Conservation (phyloP, 2,113 vertebrate species). For the Dromiciops gliroides region DNA sequence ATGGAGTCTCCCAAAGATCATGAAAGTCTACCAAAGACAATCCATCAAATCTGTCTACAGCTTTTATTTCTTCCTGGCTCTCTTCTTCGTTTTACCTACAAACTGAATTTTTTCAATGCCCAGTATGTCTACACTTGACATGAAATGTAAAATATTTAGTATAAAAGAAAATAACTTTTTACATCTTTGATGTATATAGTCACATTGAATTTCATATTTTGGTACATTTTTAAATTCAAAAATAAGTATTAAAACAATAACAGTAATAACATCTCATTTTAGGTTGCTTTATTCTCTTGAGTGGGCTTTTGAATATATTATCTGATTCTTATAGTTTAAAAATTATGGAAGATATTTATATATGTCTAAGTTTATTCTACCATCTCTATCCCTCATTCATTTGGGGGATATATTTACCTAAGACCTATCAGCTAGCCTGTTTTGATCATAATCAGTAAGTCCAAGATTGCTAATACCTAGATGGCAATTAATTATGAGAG, state of each 20-base stretch:
- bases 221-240: background rate
- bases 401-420: background rate
- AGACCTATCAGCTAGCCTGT: background rate
- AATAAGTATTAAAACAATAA: background rate
- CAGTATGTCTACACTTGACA: background rate
- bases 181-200: background rate
- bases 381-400: background rate
- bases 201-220: background rate
- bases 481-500: background rate
- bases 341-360: background rate
- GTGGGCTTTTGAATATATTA: background rate
- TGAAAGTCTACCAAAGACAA: background rate
- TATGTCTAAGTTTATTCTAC: no score
- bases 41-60: background rate
- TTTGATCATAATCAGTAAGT: background rate
- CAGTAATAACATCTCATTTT: background rate
- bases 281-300: background rate
- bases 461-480: background rate
- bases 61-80: background rate
- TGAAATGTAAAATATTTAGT: background rate
- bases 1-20: background rate
- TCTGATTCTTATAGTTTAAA: background rate
- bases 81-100: background rate
- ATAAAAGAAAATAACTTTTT: background rate
- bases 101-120: background rate